Conservation (phyloP, 1,140 invertebrate species). For the Diorhabda carinulata region DNA sequence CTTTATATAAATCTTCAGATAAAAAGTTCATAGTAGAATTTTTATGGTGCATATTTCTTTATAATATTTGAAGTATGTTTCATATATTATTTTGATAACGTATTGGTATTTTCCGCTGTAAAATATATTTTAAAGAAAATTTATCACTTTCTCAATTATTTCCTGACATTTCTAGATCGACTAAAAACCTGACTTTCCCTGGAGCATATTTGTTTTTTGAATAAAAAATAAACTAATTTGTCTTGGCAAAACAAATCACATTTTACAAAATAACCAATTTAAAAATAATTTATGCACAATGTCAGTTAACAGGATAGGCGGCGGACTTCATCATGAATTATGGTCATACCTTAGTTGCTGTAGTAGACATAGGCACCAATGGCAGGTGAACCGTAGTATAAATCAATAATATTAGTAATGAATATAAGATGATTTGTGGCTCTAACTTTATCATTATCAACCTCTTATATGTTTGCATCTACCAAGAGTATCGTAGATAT, state of each 20-base stretch:
- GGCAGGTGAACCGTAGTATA: neutral
- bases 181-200: neutral
- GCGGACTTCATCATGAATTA: slow-evolving; percentile 7
- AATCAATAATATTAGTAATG: slow-evolving; percentile 7
- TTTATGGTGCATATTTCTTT: too few relatives aligned
- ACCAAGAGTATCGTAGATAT: neutral
- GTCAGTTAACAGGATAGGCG: neutral
- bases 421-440: slow-evolving; percentile 14
- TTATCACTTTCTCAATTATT: too few relatives aligned
- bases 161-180: neutral
- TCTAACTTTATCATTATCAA: slow-evolving; percentile 6
- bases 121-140: too few relatives aligned
- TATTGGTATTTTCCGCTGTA: too few relatives aligned
- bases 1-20: too few relatives aligned
- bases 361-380: neutral
- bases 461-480: neutral
- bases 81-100: too few relatives aligned
- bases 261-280: slow-evolving; percentile 7
- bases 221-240: slow-evolving; percentile 1
- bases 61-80: too few relatives aligned
- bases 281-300: slow-evolving; percentile 15
- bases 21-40: too few relatives aligned
- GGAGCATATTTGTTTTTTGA: neutral
- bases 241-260: slow-evolving; percentile 2
- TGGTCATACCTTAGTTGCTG: neutral